phyloP scores from a whole-genome alignment of 2,888 invertebrate species.

The Scaptomyza cyrtandrae region DNA sequence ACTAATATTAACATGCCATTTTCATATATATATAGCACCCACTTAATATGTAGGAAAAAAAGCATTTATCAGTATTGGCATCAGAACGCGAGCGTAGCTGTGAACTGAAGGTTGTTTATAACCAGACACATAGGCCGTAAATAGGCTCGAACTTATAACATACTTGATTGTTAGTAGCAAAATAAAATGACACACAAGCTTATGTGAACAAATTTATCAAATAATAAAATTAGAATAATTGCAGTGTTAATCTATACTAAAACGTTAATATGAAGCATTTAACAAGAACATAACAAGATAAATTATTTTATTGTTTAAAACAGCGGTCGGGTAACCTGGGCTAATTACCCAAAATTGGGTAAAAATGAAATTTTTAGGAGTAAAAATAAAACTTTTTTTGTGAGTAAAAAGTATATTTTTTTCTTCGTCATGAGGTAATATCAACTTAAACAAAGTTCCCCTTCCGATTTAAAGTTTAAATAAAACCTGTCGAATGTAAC shows the following conservation, averaged over 20 bases:
- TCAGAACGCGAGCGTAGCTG: constrained; percentile 27
- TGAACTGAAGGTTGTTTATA: constrained; percentile 5
- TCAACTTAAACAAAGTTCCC: too few relatives aligned
- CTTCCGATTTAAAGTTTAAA: too few relatives aligned
- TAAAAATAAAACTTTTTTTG: too few relatives aligned
- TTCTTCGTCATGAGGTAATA: too few relatives aligned
- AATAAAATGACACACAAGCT: neutral
- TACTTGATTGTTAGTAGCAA: constrained; percentile 6
- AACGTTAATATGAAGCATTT: neutral
- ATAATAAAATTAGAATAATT: neutral
- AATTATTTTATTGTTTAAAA: too few relatives aligned
- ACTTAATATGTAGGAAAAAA: constrained; percentile 19
- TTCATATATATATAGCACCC: constrained; percentile 1
- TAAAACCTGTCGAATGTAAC: neutral
- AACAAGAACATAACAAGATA: too few relatives aligned
- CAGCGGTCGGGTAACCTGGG: too few relatives aligned
- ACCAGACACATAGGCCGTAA: neutral
- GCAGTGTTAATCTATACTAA: neutral
- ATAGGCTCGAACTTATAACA: neutral
- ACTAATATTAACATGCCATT: constrained; percentile 22
- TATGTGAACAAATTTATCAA: neutral
- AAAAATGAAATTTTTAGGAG: too few relatives aligned
- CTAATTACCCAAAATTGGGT: too few relatives aligned
- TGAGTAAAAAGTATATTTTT: too few relatives aligned
- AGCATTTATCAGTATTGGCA: constrained; percentile 37